Conservation (phyloP, 2,888 invertebrate genomes). For the Malacosoma neustria region DNA sequence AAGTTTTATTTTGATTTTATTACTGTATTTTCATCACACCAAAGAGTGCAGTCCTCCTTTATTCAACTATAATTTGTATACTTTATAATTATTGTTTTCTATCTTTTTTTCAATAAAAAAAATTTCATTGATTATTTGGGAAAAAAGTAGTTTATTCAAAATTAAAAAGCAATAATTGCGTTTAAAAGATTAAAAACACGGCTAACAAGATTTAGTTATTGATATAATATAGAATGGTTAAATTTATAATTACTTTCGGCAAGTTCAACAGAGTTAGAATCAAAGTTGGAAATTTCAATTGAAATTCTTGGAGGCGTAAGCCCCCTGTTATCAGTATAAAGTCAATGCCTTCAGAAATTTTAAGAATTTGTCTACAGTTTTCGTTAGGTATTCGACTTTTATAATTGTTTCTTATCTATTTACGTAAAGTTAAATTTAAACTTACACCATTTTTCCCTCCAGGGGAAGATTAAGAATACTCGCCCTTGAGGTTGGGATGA, state of each 20-base stretch:
- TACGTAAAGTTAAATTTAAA: not conserved
- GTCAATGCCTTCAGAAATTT: not conserved
- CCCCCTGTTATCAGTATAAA: not conserved
- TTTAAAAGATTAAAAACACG: not conserved
- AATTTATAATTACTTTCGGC: not conserved
- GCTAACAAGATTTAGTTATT: not conserved
- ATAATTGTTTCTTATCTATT: not conserved
- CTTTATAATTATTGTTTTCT: too few species aligned
- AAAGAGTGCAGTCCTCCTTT: too few species aligned
- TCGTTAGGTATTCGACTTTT: not conserved
- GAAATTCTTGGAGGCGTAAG: not conserved
- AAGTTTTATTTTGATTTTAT: too few species aligned
- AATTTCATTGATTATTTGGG: too few species aligned
- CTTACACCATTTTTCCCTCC: too few species aligned
- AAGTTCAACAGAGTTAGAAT: constrained; percentile 3
- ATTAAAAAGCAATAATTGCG: too few species aligned
- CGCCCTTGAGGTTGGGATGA: too few species aligned
- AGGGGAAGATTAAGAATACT: too few species aligned
- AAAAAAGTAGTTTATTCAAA: too few species aligned
- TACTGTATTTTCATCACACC: too few species aligned
- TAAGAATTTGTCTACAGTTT: not conserved
- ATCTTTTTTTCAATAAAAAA: too few species aligned
- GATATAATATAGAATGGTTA: not conserved
- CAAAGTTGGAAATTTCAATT: constrained; percentile 6
- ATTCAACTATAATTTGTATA: too few species aligned